A percentile compares a stretch with the other conserved stretches of the same genome.
These are phyloP conservation scores for Sipha flava DNA, from an alignment of 1,140 invertebrate species.

Conservation along the genomic window DNA sequence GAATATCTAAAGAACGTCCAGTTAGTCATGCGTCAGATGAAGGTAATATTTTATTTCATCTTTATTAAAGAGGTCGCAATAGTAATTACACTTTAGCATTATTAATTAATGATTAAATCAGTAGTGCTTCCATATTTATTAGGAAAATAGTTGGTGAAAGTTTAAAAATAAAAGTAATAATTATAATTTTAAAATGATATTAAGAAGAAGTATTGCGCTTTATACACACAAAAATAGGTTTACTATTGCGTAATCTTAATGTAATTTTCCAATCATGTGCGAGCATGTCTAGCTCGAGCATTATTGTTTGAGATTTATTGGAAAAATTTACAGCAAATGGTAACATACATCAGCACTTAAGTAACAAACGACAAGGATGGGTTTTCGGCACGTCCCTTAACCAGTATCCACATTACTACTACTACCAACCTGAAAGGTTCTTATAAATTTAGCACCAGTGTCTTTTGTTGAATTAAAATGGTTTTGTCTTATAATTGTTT, in stretches of 20 bases:
- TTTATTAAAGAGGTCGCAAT: background rate
- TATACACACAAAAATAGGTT: background rate
- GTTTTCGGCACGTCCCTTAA: conserved; percentile 24
- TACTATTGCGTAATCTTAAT: conserved; percentile 18
- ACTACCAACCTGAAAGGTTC: conserved; percentile 31
- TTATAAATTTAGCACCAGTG: conserved; percentile 10
- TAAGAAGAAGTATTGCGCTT: background rate
- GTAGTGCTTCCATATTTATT: background rate
- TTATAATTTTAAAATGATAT: background rate
- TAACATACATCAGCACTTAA: conserved; percentile 24
- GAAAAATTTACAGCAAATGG: conserved; percentile 27
- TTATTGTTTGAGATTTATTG: conserved; percentile 8
- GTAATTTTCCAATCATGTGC: background rate
- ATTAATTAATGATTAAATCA: background rate
- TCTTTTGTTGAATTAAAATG: background rate
- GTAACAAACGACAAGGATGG: conserved; percentile 32
- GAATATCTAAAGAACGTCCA: conserved; percentile 3
- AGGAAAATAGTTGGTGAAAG: background rate
- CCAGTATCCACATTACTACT: conserved; percentile 28
- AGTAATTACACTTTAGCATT: background rate
- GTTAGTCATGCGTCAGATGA: conserved; percentile 2
- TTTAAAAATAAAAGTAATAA: background rate
- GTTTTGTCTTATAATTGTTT: background rate
- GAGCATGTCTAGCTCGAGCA: background rate
- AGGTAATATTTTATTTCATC: background rate